Conservation (phyloP, 1,140 invertebrate genomes). For the Eulimnadia texana region DNA sequence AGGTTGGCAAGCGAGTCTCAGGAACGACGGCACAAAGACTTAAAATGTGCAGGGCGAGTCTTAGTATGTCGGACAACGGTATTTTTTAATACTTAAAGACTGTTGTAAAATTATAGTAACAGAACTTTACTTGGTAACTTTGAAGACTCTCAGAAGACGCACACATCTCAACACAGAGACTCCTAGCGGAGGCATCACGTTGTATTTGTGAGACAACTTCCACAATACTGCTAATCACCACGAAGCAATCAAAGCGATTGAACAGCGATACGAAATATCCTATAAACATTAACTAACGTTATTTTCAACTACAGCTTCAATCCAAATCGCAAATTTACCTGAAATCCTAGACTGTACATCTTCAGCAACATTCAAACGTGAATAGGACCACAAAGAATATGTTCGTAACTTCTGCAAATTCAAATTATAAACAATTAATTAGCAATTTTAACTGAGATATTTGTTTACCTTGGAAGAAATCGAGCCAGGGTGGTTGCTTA, state of each 20-base stretch:
- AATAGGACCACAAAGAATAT: slow-evolving; percentile 96
- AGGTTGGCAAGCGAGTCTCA: no score
- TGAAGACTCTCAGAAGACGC: slow-evolving; percentile 89
- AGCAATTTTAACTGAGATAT: no score
- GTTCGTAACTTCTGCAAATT: slow-evolving; percentile 84
- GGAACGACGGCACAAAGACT: no score
- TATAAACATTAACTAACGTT: slow-evolving; percentile 33
- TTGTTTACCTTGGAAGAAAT: slow-evolving; percentile 84
- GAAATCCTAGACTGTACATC: slow-evolving; percentile 98
- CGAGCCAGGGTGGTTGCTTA: slow-evolving; percentile 79
- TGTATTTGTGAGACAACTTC: slow-evolving; percentile 81
- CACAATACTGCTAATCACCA: slow-evolving; percentile 90
- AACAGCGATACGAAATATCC: slow-evolving; percentile 94
- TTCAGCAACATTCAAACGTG: slow-evolving; percentile 98
- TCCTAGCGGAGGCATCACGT: slow-evolving; percentile 76
- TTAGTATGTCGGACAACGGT: no score
- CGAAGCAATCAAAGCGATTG: slow-evolving; percentile 93
- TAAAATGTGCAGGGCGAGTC: no score
- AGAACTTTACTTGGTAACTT: slow-evolving; percentile 87
- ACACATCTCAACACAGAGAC: slow-evolving; percentile 94
- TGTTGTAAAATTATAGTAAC: no score
- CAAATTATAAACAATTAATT: no score
- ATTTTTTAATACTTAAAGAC: no score
- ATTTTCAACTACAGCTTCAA: neutral
- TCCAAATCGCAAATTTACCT: no score